A percentile compares a stretch with the other conserved stretches of the same genome.
Conservation (phyloP, 2,113 vertebrate genomes). For the Cyphomyrus plagiostoma region DNA sequence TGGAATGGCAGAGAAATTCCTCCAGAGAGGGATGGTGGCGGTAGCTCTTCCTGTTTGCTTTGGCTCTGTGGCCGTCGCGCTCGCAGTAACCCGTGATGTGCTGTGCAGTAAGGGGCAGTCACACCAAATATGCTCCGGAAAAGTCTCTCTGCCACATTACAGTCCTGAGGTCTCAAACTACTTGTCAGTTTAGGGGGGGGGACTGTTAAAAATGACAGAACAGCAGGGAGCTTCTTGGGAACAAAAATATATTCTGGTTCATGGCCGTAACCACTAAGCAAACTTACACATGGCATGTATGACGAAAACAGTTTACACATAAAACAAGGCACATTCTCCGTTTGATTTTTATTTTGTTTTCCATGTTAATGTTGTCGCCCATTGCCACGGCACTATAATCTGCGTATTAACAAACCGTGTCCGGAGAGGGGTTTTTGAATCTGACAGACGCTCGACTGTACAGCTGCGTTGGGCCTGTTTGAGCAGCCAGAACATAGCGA, state of each 20-base stretch:
- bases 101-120: not conserved
- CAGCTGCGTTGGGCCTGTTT: not conserved
- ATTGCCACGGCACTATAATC: not conserved
- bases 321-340: not conserved
- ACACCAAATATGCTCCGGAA: not conserved
- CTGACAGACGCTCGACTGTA: not conserved
- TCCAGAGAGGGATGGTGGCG: not conserved
- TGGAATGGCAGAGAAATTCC: not conserved
- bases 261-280: not conserved
- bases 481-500: not conserved
- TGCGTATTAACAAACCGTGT: not conserved
- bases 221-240: not conserved
- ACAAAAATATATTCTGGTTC: not conserved
- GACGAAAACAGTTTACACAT: not conserved
- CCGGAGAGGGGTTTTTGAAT: not conserved
- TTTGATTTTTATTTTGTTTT: not conserved
- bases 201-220: not conserved
- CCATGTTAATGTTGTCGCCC: not conserved
- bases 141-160: not conserved
- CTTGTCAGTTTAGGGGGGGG: not conserved
- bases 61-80: not conserved
- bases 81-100: not conserved
- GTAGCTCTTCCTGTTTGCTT: not conserved
- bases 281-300: not conserved
- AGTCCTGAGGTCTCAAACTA: not conserved